phyloP scores from a whole-genome alignment of 2,888 invertebrate genomes.

The Lasioglossum morio region DNA sequence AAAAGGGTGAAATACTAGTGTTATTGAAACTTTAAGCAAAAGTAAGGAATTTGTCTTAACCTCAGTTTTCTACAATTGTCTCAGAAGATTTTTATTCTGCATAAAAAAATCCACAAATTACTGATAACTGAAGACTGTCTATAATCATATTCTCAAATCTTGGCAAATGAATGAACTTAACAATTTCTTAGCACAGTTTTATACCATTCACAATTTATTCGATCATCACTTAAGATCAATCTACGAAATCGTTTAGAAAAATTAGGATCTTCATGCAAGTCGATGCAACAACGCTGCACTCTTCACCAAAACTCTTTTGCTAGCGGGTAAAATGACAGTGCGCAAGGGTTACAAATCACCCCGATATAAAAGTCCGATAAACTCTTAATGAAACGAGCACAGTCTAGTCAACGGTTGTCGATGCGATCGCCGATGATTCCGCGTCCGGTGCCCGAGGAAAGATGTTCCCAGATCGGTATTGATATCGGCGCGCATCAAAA shows the following conservation, averaged over 20 bases:
- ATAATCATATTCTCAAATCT: background rate
- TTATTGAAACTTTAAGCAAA: background rate
- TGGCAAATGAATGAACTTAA: background rate
- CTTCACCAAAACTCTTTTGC: too few species aligned
- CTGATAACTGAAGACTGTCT: too few species aligned
- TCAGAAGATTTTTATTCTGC: background rate
- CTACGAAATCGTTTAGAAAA: background rate
- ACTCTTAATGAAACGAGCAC: background rate
- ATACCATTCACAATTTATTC: background rate
- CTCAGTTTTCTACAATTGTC: background rate
- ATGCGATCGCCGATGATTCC: background rate
- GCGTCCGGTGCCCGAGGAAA: background rate
- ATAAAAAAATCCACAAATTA: too few species aligned
- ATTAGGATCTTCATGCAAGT: background rate
- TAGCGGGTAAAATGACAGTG: background rate
- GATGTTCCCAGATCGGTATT: conserved; percentile 10
- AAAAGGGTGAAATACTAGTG: too few species aligned
- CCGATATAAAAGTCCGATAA: background rate
- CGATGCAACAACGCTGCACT: background rate
- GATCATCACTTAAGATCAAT: too few species aligned
- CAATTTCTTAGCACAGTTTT: background rate
- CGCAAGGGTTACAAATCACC: background rate
- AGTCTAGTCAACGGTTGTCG: background rate
- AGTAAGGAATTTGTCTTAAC: background rate
- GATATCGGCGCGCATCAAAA: conserved; percentile 14